These are phyloP conservation scores for Baccha elongata DNA, from an alignment of 2,888 invertebrate genomes.

Conservation along the genomic window DNA sequence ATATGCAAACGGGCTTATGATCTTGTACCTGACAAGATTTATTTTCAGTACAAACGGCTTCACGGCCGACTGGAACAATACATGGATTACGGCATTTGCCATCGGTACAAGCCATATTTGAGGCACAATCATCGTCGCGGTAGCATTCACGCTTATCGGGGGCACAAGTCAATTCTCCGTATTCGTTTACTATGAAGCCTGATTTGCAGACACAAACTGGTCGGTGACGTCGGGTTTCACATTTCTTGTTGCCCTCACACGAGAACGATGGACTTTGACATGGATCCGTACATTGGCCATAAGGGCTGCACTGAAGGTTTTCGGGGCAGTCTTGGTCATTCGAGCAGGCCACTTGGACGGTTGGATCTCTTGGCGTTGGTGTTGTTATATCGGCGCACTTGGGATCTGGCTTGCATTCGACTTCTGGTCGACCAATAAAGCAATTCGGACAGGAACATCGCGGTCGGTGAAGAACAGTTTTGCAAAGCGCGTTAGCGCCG, in stretches of 20 bases:
- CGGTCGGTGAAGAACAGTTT: constrained; percentile 91
- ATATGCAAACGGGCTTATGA: constrained; percentile 93
- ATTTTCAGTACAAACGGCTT: constrained; percentile 89
- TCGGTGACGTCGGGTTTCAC: constrained; percentile 92
- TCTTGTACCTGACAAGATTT: constrained; percentile 94
- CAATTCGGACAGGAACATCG: constrained; percentile 95
- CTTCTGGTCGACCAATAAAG: constrained; percentile 91
- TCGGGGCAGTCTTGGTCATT: constrained; percentile 89
- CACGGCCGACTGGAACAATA: constrained; percentile 84
- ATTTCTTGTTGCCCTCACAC: constrained; percentile 92
- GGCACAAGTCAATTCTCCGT: constrained; percentile 93
- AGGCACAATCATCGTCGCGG: constrained; percentile 91
- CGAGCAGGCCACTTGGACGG: constrained; percentile 85
- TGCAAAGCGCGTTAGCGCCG: constrained; percentile 94
- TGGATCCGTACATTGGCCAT: constrained; percentile 91
- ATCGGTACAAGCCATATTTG: constrained; percentile 92
- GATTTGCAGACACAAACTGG: constrained; percentile 95
- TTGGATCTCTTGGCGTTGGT: constrained; percentile 84
- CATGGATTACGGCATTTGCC: constrained; percentile 95
- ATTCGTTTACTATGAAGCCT: constrained; percentile 93
- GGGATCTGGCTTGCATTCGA: constrained; percentile 90
- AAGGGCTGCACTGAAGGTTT: constrained; percentile 88
- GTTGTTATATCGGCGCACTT: constrained; percentile 87
- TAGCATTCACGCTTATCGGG: constrained; percentile 91
- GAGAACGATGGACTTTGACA: constrained; percentile 87